phyloP scores from a whole-genome alignment of 2,113 vertebrate species.

The Microtus richardsoni region DNA sequence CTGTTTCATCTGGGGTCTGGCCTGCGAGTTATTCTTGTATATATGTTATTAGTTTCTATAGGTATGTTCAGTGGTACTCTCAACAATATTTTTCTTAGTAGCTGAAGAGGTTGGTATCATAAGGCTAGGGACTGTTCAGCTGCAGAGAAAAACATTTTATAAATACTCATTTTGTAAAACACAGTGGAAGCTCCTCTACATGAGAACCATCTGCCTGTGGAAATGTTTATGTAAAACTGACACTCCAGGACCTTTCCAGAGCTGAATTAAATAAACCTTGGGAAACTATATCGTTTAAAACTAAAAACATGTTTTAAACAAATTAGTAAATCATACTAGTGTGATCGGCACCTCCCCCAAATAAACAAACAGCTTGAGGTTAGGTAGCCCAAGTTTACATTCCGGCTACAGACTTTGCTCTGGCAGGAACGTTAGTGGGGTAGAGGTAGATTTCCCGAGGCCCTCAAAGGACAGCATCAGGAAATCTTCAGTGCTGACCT shows the following conservation, averaged over 20 bases:
- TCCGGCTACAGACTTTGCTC: not conserved
- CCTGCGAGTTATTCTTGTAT: not conserved
- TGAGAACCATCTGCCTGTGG: not conserved
- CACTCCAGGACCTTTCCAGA: not conserved
- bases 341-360: not conserved
- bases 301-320: not conserved
- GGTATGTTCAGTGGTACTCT: not conserved
- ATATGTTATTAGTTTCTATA: not conserved
- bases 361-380: not conserved
- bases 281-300: not conserved
- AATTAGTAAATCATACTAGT: not conserved
- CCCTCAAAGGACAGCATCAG: accelerated
- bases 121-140: not conserved
- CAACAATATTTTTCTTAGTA: conserved; percentile 13
- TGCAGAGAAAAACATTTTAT: not conserved
- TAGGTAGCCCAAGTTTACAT: not conserved
- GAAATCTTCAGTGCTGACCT: not conserved
- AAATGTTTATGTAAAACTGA: not conserved
- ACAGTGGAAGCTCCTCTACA: not conserved
- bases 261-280: not conserved
- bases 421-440: not conserved
- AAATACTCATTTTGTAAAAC: conserved; percentile 16
- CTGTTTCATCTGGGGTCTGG: not conserved
- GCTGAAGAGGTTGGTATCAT: conserved; percentile 9
- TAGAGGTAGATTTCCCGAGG: not conserved